Evolutionary conservation across 2,888 invertebrate species (phyloP), one percentile per base, ranked within the genome.

Genomic region (Drosophila antonietae): DNA sequence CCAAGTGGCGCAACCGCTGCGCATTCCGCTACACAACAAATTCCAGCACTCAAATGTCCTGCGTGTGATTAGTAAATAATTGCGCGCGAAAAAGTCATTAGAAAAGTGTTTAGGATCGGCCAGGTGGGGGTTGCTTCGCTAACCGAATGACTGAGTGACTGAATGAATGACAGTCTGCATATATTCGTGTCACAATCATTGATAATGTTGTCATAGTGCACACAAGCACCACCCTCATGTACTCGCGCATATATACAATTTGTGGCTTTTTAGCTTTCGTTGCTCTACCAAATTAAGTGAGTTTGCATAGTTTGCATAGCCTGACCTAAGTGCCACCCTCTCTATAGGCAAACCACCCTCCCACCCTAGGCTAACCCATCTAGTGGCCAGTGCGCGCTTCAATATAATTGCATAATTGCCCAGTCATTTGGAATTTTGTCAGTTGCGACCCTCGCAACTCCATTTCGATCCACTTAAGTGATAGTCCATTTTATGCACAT

Each of bases 361-460:
- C 68, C 41, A 14, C 41, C 14, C 35, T 35, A 6, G 0, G 37
- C 37, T 35, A 37, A 43, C 37, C 46, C 37, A 12, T 18, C 14
- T 55, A 39, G 43, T 52, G 44, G 31, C 9, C 47, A 64, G 62
- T 41, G 80, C 75, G 83, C 78, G 81, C 80, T 73, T 85, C 72
- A 74, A 64, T 63, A 75, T 89, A 87, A 89, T 89, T 89, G 88
- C 88, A 88, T 90, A 87, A 87, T 89, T 87, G 83, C 87, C 76
- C 63, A 77, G 87, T 83, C 88, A 89, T 89, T 86, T 85, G 83
- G 78, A 35, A 35, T 52, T 44, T 70, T 46, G 90, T 75, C 86
- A 88, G 81, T 80, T 85, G 80, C 84, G 79, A 62, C 88, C 88
- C 85, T 74, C 53, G 61, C 70, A 68, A 56, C 57, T 44, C 9